A percentile compares a stretch with the other conserved stretches of the same genome.
Evolutionary conservation across 1,140 invertebrate genomes (phyloP).

Genomic region (Amyelois transitella): DNA sequence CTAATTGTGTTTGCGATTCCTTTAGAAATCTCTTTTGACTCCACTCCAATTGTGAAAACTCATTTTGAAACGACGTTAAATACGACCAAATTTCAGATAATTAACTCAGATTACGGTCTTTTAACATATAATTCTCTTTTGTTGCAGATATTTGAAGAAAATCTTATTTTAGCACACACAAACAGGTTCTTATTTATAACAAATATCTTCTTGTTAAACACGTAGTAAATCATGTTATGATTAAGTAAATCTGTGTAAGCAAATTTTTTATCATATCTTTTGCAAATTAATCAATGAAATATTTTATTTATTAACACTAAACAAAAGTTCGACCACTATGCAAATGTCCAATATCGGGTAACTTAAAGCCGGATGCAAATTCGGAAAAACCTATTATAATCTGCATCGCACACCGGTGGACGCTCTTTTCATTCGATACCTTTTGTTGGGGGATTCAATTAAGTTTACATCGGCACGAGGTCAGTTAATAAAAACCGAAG

Average conservation of each 20-base stretch:
- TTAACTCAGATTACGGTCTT: constrained; percentile 67
- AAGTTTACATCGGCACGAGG: constrained; percentile 72
- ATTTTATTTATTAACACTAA: no score
- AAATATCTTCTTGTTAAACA: background rate
- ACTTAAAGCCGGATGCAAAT: constrained; percentile 68
- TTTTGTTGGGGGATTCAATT: constrained; percentile 73
- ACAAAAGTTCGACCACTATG: constrained; percentile 59
- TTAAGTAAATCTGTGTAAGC: no score
- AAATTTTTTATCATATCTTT: no score
- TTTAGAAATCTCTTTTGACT: constrained; percentile 66
- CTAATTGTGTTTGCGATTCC: constrained; percentile 68
- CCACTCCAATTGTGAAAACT: constrained; percentile 62
- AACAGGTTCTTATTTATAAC: background rate
- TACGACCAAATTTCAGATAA: constrained; percentile 67
- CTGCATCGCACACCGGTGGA: constrained; percentile 69
- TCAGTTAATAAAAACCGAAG: constrained; percentile 73
- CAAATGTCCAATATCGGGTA: constrained; percentile 66
- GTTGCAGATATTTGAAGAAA: constrained; percentile 49
- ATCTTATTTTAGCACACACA: constrained; percentile 13
- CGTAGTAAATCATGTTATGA: background rate
- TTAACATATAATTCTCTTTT: constrained; percentile 56
- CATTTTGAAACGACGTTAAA: constrained; percentile 64
- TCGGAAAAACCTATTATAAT: constrained; percentile 73
- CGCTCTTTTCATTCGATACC: constrained; percentile 71
- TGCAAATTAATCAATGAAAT: no score